Evolutionary conservation across 2,888 invertebrate species (phyloP), one percentile per base, ranked within the genome.

Genomic region (Ethmia dodecea): DNA sequence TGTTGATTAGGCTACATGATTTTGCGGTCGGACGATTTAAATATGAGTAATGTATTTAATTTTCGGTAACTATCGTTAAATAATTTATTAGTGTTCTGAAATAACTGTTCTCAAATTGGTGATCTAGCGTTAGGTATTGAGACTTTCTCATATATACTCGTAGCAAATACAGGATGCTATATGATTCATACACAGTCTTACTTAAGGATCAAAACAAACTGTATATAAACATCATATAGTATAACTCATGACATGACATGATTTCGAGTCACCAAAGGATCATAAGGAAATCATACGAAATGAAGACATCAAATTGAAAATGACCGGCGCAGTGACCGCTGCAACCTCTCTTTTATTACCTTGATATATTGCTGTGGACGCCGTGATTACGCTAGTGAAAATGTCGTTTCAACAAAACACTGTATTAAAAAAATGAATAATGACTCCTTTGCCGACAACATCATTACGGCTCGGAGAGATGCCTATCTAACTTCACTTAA

Each of bases 351-450:
- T 55, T 78, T 76, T 78, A 80, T 79, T 72, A 67, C 70, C 62
- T 74, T 80, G 79, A 80, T 80, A 72, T 44, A 47, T 79, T 73
- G 71, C 78, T 69, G 72, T 74, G 74, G 78, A 70, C 73, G 73
- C 75, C 76, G 72, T 80, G 80, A 81, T 81, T 79, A 79, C 73
- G 57, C 77, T 77, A 84, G 83, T 83, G 83, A 79, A 84, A 81
- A 80, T 84, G 84, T 83, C 83, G 75, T 74, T 80, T 80, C 78
- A 75, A 81, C 83, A 81, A 81, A 81, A 81, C 78, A 76, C 68
- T 77, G 78, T 77, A 80, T 83, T 80, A 83, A 84, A 84, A 83
- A 84, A 83, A 83, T 84, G 84, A 84, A 75, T 83, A 81, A 84
- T 81, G 84, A 78, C 83, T 81, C 75, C 79, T 80, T 74, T 68